A percentile compares a stretch with the other conserved stretches of the same genome.
These are phyloP conservation scores for Nansenia antarctica DNA, from an alignment of 2,113 vertebrate genomes.

Conservation along the genomic window DNA sequence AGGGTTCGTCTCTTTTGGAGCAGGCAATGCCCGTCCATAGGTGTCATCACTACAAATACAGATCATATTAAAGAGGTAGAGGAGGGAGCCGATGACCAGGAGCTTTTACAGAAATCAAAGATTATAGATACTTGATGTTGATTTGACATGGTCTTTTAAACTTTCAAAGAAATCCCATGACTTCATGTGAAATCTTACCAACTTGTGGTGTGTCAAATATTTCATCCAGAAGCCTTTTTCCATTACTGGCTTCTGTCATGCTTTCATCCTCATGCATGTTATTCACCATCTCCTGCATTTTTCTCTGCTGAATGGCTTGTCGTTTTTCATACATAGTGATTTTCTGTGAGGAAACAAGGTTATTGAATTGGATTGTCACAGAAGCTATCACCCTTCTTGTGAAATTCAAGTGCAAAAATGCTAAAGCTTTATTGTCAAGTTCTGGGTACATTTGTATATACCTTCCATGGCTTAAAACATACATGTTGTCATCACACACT, in stretches of 20 bases:
- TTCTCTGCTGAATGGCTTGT: not conserved
- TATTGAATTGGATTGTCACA: not conserved
- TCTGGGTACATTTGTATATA: no score
- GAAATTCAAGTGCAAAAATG: not conserved
- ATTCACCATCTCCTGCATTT: not conserved
- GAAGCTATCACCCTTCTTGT: no score
- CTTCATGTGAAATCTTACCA: not conserved
- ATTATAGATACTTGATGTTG: not conserved
- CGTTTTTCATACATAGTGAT: slow-evolving; percentile 1
- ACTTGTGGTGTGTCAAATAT: not conserved
- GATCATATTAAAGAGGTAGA: not conserved
- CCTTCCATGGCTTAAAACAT: not conserved
- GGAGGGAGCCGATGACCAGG: not conserved
- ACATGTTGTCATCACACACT: not conserved
- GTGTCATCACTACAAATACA: not conserved
- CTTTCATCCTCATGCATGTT: not conserved
- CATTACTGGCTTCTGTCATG: not conserved
- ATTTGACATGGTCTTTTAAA: not conserved
- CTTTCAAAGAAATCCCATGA: not conserved
- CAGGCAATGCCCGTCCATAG: not conserved
- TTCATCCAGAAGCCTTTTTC: not conserved
- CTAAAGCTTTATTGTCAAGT: not conserved
- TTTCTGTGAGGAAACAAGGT: slow-evolving; percentile 5
- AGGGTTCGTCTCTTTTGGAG: not conserved
- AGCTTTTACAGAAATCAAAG: not conserved